A percentile compares a stretch with the other conserved stretches of the same genome.
These are phyloP conservation scores for Chaunax sp. DNA, from an alignment of 2,797 vertebrate species.

Conservation along the genomic window DNA sequence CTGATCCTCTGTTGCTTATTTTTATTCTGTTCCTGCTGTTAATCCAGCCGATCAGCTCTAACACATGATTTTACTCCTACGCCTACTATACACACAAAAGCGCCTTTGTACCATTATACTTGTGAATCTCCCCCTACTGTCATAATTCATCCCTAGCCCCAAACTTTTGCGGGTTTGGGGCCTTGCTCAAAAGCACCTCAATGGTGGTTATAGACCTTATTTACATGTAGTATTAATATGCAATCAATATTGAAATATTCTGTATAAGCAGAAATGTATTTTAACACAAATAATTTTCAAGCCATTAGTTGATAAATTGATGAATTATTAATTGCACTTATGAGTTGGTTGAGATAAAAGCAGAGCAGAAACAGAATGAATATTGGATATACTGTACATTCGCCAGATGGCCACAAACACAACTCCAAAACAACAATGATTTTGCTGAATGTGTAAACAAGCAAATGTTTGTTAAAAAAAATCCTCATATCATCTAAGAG, in stretches of 20 bases:
- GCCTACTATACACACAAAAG: constrained; percentile 2
- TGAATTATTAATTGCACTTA: no score
- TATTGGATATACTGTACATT: no score
- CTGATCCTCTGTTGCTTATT: constrained; percentile 40
- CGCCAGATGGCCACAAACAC: no score
- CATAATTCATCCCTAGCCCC: constrained; percentile 7
- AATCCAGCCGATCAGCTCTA: constrained; percentile 50
- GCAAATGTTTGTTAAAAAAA: no score
- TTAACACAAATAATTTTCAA: not conserved
- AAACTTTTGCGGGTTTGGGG: constrained; percentile 1
- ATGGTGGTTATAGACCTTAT: not conserved
- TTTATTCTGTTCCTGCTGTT: constrained; percentile 35
- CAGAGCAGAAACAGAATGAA: no score
- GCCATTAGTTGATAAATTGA: no score
- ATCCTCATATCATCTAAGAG: no score
- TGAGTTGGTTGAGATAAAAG: no score
- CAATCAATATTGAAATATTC: not conserved
- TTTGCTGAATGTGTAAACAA: no score
- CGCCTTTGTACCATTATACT: constrained; percentile 5
- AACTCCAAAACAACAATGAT: no score
- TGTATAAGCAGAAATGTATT: not conserved
- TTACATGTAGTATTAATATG: not conserved
- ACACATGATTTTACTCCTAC: constrained; percentile 44
- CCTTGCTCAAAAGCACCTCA: constrained; percentile 11
- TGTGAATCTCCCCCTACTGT: constrained; percentile 23